These are phyloP conservation scores for Goniozus legneri DNA, from an alignment of 1,140 invertebrate genomes.

Conservation along the genomic window DNA sequence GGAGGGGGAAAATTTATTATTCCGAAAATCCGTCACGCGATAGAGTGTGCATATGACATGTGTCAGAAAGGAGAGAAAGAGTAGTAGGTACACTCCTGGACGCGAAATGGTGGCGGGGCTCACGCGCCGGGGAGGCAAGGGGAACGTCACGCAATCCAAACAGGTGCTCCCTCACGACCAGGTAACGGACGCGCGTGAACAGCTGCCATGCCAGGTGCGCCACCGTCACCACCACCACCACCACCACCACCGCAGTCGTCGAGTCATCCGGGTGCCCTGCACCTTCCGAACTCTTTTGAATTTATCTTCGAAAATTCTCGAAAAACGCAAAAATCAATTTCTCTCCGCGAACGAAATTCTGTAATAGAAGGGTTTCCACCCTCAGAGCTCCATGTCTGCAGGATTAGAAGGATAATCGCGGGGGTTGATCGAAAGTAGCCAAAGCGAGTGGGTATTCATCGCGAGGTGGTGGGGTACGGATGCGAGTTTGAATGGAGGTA, in stretches of 20 bases:
- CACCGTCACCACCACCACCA: conserved; percentile 12
- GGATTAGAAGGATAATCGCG: conserved; percentile 2
- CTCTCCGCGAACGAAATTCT: too few relatives aligned
- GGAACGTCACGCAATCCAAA: conserved; percentile 43
- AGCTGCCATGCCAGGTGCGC: conserved; percentile 51
- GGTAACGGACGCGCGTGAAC: conserved; percentile 46
- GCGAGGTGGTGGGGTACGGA: conserved; percentile 3
- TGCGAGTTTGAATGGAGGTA: conserved; percentile 23
- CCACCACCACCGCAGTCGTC: conserved; percentile 22
- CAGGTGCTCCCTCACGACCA: conserved; percentile 42
- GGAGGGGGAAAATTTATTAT: too few relatives aligned
- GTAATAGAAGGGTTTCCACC: too few relatives aligned
- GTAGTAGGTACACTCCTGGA: not conserved
- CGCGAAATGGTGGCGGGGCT: not conserved
- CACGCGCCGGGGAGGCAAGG: not conserved
- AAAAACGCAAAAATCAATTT: too few relatives aligned
- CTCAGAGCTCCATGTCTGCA: too few relatives aligned
- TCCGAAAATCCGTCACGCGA: too few relatives aligned
- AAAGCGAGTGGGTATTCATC: conserved; percentile 13
- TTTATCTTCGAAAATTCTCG: too few relatives aligned
- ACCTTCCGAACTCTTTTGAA: too few relatives aligned
- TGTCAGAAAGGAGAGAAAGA: too few relatives aligned
- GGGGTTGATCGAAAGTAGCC: conserved; percentile 11
- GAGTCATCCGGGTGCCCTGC: too few relatives aligned
- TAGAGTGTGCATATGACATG: too few relatives aligned